phyloP scores from a whole-genome alignment of 1,140 invertebrate species.

The Dermatophagoides farinae region DNA sequence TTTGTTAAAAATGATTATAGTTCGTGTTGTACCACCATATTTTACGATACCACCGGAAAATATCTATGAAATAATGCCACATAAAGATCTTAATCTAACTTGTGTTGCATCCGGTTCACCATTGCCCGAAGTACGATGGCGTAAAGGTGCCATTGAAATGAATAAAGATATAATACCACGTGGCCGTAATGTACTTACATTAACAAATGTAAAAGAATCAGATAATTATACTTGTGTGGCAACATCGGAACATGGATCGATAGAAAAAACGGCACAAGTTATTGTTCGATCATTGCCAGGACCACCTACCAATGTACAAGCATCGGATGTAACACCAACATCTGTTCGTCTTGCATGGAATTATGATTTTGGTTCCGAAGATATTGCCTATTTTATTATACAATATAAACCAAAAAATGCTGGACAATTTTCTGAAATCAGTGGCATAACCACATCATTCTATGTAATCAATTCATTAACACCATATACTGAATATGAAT shows the following conservation, averaged over 20 bases:
- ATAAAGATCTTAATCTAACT: constrained; percentile 68
- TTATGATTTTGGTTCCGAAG: constrained; percentile 46
- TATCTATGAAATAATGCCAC: constrained; percentile 66
- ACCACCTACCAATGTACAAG: constrained; percentile 59
- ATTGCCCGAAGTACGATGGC: constrained; percentile 92
- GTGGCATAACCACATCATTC: constrained; percentile 72
- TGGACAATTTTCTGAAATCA: constrained; percentile 43
- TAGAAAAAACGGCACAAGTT: constrained; percentile 62
- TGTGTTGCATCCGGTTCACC: constrained; percentile 91
- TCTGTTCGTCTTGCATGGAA: constrained; percentile 76
- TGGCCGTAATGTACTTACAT: constrained; percentile 51
- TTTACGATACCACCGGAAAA: constrained; percentile 73
- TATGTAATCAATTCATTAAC: constrained; percentile 68
- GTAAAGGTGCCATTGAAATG: constrained; percentile 52
- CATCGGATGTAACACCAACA: constrained; percentile 76
- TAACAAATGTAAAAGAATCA: constrained; percentile 68
- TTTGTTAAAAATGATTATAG: no score
- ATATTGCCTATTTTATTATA: constrained; percentile 78
- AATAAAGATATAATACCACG: constrained; percentile 30
- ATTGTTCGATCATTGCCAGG: constrained; percentile 83
- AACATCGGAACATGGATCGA: constrained; percentile 72
- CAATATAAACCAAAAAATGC: constrained; percentile 76
- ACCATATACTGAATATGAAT: constrained; percentile 89
- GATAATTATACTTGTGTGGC: constrained; percentile 88
- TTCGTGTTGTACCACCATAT: constrained; percentile 49